A percentile compares a stretch with the other conserved stretches of the same genome.
phyloP scores from a whole-genome alignment of 2,113 vertebrate genomes.

The Phaetusa simplex region DNA sequence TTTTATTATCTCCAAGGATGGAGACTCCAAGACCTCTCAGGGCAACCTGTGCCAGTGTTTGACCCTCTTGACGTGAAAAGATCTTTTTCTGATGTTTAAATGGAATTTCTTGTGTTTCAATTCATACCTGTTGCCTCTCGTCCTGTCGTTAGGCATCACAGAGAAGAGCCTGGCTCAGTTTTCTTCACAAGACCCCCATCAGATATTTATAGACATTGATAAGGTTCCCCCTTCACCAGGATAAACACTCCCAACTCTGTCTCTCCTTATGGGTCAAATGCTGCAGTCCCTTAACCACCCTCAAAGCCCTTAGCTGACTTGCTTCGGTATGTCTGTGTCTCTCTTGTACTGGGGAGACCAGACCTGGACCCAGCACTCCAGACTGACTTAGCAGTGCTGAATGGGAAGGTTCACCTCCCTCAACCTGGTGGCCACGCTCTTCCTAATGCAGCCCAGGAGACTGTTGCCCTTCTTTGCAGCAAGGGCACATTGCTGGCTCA shows the following conservation, averaged over 20 bases:
- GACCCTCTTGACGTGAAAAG: neutral
- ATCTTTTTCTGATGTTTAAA: neutral
- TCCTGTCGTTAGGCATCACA: neutral
- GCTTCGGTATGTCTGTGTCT: neutral
- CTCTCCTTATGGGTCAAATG: neutral
- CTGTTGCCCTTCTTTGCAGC: neutral
- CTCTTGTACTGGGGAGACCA: neutral
- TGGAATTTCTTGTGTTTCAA: neutral
- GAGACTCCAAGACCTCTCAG: neutral
- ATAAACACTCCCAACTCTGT: neutral
- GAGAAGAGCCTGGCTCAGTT: neutral
- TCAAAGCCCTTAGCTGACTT: neutral
- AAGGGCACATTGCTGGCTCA: neutral
- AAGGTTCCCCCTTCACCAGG: neutral
- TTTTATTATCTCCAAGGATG: neutral
- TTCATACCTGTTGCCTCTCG: neutral
- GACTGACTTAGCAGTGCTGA: neutral
- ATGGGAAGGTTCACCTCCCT: neutral
- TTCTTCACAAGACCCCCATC: neutral
- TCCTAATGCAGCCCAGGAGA: neutral
- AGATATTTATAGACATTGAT: neutral
- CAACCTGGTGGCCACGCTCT: rapidly evolving
- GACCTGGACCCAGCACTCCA: neutral
- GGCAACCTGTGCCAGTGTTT: neutral
- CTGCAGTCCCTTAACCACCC: neutral